Percentiles rank a stretch among this genome's conserved stretches.
phyloP scores from a whole-genome alignment of 2,113 vertebrate genomes.

The Xenus cinereus region DNA sequence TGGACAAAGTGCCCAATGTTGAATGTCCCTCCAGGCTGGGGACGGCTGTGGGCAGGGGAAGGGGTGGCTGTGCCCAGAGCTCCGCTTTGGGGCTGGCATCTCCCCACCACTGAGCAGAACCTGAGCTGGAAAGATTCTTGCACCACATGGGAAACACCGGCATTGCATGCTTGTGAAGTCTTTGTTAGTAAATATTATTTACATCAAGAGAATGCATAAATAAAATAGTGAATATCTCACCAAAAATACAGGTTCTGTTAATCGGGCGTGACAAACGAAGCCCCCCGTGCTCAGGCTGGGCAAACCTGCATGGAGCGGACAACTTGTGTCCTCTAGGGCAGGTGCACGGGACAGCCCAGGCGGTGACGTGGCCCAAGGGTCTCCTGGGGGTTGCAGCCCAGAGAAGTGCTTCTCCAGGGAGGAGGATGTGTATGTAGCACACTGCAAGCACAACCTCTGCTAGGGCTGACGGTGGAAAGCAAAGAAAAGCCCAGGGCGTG shows the following conservation, averaged over 20 bases:
- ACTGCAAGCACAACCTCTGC: neutral
- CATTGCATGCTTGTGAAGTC: neutral
- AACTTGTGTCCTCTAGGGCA: neutral
- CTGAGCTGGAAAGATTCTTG: neutral
- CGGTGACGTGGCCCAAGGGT: neutral
- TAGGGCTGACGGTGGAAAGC: neutral
- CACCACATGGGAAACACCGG: accelerated
- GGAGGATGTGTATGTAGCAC: accelerated
- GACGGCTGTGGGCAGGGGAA: neutral
- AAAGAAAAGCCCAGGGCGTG: accelerated
- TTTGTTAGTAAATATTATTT: slow-evolving; percentile 24
- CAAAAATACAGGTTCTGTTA: slow-evolving; percentile 26
- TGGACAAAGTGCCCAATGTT: neutral
- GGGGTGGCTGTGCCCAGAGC: neutral
- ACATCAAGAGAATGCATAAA: slow-evolving; percentile 36
- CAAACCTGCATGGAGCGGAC: neutral
- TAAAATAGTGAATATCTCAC: slow-evolving; percentile 28
- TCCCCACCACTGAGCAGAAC: accelerated
- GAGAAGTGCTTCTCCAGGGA: neutral
- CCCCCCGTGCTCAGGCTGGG: neutral
- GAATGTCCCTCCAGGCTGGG: neutral
- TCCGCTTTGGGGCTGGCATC: neutral
- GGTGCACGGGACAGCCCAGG: neutral
- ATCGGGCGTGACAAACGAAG: accelerated
- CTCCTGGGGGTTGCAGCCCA: neutral